phyloP scores from a whole-genome alignment of 2,797 vertebrate genomes.

The Echiichthys vipera region DNA sequence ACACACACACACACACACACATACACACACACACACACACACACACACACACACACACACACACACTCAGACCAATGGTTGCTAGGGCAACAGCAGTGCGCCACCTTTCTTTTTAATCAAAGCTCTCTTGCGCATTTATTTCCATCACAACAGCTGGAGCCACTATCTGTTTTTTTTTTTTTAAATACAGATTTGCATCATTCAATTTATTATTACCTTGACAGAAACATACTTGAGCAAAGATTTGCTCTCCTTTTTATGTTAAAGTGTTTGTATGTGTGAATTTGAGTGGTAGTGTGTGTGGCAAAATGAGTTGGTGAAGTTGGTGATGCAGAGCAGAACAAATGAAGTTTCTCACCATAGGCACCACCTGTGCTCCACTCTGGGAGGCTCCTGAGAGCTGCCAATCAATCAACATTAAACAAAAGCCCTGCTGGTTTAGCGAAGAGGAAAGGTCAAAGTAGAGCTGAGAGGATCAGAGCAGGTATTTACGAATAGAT shows the following conservation, averaged over 20 bases:
- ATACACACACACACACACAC: slow-evolving; percentile 10
- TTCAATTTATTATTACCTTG: slow-evolving; percentile 16
- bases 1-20: slow-evolving; percentile 18
- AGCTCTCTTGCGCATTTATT: slow-evolving; percentile 65
- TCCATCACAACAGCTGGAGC: slow-evolving; percentile 51
- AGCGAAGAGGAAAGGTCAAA: slow-evolving; percentile 64
- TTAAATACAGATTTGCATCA: slow-evolving; percentile 14
- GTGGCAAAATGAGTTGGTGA: slow-evolving; percentile 38
- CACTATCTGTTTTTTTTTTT: slow-evolving; percentile 4
- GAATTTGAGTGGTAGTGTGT: neutral
- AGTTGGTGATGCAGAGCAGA: slow-evolving; percentile 44
- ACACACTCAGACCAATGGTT: slow-evolving; percentile 61
- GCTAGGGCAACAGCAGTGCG: slow-evolving; percentile 73
- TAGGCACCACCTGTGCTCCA: slow-evolving; percentile 80
- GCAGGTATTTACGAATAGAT: slow-evolving; percentile 14
- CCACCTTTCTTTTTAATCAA: slow-evolving; percentile 68
- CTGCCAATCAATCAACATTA: slow-evolving; percentile 85
- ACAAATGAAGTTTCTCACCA: slow-evolving; percentile 75
- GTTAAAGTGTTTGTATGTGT: neutral
- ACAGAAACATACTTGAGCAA: slow-evolving; percentile 6
- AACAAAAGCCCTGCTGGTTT: slow-evolving; percentile 74
- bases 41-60: slow-evolving; percentile 18
- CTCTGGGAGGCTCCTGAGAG: slow-evolving; percentile 82
- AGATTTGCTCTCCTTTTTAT: slow-evolving; percentile 13
- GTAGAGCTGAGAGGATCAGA: slow-evolving; percentile 59